These are phyloP conservation scores for Genyomyrus donnyi DNA, from an alignment of 2,113 vertebrate genomes.

Conservation along the genomic window DNA sequence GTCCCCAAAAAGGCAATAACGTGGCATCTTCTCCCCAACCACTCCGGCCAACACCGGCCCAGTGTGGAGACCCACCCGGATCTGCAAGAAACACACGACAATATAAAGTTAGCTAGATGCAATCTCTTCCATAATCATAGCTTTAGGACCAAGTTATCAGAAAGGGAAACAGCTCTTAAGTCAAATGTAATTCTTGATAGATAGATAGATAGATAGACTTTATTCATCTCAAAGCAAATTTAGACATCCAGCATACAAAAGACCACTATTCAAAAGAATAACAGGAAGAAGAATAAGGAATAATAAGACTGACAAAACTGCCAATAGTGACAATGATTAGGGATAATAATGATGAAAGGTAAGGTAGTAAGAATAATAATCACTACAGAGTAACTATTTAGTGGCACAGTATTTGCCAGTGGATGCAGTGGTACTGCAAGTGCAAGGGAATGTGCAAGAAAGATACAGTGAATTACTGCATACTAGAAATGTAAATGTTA, in stretches of 20 bases:
- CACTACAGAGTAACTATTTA: no score
- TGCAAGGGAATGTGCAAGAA: neutral
- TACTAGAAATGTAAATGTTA: neutral
- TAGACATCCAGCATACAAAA: neutral
- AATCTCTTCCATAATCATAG: neutral
- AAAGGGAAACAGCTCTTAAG: neutral
- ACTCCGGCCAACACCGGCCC: constrained; percentile 60
- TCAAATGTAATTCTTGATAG: neutral
- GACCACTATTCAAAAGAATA: neutral
- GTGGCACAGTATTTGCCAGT: neutral
- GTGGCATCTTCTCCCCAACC: constrained; percentile 68
- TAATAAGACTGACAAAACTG: neutral
- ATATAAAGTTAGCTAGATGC: neutral
- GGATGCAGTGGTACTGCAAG: neutral
- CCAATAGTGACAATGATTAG: no score
- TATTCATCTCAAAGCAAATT: neutral
- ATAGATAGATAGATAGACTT: neutral
- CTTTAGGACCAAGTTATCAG: neutral
- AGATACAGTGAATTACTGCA: neutral
- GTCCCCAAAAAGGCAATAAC: constrained; percentile 66
- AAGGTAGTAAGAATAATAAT: no score
- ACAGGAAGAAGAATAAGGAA: neutral
- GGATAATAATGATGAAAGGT: no score
- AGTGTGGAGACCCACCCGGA: constrained; percentile 62
- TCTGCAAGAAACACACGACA: constrained; percentile 36